Evolutionary conservation across 2,113 vertebrate species (phyloP).

Genomic region (Amphiprion ocellaris): DNA sequence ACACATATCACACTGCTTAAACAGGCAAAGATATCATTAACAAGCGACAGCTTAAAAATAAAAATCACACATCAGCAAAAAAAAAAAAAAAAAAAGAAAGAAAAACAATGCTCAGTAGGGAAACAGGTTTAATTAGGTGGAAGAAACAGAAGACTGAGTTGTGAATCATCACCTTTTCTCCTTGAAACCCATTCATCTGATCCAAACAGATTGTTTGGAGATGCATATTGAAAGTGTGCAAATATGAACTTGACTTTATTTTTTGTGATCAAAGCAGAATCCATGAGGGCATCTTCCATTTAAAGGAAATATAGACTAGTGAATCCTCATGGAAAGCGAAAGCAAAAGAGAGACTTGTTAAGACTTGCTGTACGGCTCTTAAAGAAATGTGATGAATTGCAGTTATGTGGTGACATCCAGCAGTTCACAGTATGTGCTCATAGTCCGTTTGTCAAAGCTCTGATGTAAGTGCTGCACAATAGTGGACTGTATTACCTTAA

Average conservation of each 20-base stretch:
- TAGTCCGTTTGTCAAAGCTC: neutral
- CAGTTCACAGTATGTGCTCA: neutral
- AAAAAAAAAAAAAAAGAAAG: conserved; percentile 17
- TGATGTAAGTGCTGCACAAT: conserved; percentile 2
- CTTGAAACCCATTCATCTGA: conserved; percentile 20
- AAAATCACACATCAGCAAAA: conserved; percentile 21
- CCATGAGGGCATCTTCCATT: neutral
- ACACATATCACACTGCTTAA: conserved; percentile 16
- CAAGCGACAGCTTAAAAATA: conserved; percentile 35
- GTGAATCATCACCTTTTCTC: conserved; percentile 12
- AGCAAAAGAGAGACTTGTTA: conserved; percentile 6
- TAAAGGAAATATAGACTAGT: neutral
- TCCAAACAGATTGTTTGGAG: conserved; percentile 28
- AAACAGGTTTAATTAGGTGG: conserved; percentile 44
- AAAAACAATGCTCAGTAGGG: conserved; percentile 14
- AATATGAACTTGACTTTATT: conserved; percentile 15
- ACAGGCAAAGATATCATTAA: conserved; percentile 36
- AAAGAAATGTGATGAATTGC: conserved; percentile 13
- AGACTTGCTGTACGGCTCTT: neutral
- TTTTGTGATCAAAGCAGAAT: conserved; percentile 35
- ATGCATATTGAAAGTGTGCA: conserved; percentile 46
- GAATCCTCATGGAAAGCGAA: neutral
- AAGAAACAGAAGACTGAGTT: conserved; percentile 19
- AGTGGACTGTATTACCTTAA: conserved; percentile 2
- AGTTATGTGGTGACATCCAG: conserved; percentile 8